Base-by-base conservation (phyloP, 2,797 vertebrate species). In the Rhyacichthys aspro region DNA sequence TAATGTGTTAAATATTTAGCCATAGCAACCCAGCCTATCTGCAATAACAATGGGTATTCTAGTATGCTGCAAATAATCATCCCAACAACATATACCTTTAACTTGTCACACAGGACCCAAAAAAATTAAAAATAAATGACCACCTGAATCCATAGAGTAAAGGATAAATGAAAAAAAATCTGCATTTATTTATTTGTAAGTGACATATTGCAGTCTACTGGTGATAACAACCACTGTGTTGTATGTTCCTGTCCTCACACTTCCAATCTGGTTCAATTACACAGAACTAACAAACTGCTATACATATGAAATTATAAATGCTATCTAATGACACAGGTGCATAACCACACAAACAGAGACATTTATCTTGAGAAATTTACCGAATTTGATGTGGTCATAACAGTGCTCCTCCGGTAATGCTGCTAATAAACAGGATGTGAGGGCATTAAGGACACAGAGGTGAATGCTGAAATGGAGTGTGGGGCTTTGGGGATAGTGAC, bases 331-430 rank as follows among this genome's bases (percentile, higher is more conserved):
- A 72, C 57, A 55, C 10, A 58, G 39, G 52, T 37, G 28, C 14
- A 7, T 17, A 43, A 56, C 46, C 23, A 0, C 5, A 59, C 15
- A 62, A 6, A 48, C 41, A 72, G 19, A 59, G n/a, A 67, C 28
- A 68, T 57, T 11, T 44, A 61, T 52, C 3, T 34, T 56, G 55
- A 44, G 38, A 70, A 54, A 69, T 82, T 86, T 88, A 88, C 84
- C 84, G 14, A 65, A 67, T 63, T 43, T 75, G 67, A 87, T 75
- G 43, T 85, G 74, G 55, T 88, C 77, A 58, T 84, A 85, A 58
- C 68, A 57, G 74, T 76, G 72, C 38, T 86, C 82, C 66, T 83
- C 76, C 67, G 61, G 58, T 55, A 43, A 9, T 42, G 47, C 76
- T 63, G 67, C 39, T 70, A 74, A 80, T 80, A 70, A 78, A 80